Conservation (phyloP, 1,140 invertebrate species). For the Hycleus cichorii region DNA sequence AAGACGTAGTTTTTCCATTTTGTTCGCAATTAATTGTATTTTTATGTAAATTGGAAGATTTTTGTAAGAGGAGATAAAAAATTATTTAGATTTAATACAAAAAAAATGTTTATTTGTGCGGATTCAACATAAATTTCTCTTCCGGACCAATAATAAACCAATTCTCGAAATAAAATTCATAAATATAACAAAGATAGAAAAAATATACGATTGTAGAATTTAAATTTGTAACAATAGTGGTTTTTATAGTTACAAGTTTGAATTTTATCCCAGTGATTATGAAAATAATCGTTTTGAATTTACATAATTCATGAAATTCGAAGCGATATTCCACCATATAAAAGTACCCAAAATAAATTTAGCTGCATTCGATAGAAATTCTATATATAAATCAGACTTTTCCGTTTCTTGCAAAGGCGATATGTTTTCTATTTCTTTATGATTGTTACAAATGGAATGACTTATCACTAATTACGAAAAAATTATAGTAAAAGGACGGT, state of each 20-base stretch:
- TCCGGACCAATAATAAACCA: too few species aligned
- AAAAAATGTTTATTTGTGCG: too few species aligned
- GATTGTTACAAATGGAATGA: neutral
- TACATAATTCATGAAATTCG: too few species aligned
- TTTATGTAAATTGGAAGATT: slow-evolving; percentile 6
- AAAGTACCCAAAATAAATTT: neutral
- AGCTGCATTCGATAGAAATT: neutral
- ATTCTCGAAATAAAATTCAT: too few species aligned
- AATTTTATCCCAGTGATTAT: too few species aligned
- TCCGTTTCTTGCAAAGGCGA: neutral
- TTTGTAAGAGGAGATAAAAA: neutral
- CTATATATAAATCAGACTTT: neutral
- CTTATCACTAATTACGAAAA: neutral
- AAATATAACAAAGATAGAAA: too few species aligned
- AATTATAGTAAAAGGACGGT: neutral
- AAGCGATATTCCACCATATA: neutral
- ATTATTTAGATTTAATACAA: too few species aligned
- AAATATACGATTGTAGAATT: too few species aligned
- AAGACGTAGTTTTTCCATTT: neutral
- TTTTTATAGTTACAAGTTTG: too few species aligned
- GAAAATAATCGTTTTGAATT: too few species aligned
- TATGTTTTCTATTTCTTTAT: neutral
- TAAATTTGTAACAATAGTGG: too few species aligned
- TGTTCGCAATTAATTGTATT: neutral
- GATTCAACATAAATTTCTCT: too few species aligned